A percentile compares a stretch with the other conserved stretches of the same genome.
These are phyloP conservation scores for Ranitomeya imitator DNA, from an alignment of 2,113 vertebrate species.

Conservation along the genomic window DNA sequence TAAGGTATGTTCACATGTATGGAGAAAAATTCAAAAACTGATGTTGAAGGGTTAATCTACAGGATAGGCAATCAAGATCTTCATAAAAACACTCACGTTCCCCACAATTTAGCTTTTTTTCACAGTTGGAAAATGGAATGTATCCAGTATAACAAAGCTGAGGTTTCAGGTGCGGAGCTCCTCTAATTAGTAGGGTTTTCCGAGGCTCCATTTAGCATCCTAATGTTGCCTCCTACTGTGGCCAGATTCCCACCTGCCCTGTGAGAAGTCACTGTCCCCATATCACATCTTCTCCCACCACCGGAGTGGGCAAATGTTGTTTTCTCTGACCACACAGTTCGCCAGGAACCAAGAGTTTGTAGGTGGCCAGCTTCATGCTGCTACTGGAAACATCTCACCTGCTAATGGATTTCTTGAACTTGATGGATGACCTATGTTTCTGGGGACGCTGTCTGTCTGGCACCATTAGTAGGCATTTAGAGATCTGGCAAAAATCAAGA, in stretches of 20 bases:
- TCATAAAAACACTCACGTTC: no score
- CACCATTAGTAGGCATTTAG: no score
- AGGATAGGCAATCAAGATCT: no score
- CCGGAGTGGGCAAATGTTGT: conserved; percentile 25
- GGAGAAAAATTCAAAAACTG: no score
- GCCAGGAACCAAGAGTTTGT: not conserved
- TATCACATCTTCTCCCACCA: not conserved
- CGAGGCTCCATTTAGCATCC: not conserved
- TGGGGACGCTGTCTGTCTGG: no score
- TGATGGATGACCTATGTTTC: no score
- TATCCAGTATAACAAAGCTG: not conserved
- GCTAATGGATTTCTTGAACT: no score
- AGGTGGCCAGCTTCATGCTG: not conserved
- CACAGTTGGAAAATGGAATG: no score
- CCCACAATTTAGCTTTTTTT: no score
- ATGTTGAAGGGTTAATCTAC: no score
- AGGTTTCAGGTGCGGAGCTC: not conserved
- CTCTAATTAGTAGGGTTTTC: not conserved
- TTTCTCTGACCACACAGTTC: not conserved
- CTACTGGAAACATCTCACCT: not conserved
- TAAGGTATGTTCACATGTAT: no score
- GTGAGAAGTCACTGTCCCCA: not conserved
- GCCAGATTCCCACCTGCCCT: not conserved
- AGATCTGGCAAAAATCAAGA: no score
- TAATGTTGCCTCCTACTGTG: not conserved